Base-by-base conservation (phyloP, 2,888 invertebrate species). In the Baccha elongata region DNA sequence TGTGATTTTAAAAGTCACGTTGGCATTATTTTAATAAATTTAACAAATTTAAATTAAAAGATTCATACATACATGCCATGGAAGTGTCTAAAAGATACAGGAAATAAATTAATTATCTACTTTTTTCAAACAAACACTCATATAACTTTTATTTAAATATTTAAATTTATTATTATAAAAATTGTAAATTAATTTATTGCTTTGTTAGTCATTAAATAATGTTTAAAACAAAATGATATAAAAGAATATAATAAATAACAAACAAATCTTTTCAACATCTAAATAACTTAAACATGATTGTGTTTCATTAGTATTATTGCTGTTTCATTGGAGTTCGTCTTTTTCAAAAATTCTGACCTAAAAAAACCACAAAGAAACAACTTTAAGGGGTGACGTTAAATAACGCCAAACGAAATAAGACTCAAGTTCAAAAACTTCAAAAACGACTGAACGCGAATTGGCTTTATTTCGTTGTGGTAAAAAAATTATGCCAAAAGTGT, bases 181-280 rank as follows among this genome's bases (percentile, higher is more conserved):
- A 71, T 71, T 62, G 76, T 72, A 72, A 62, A 72, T 83, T 76
- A 29, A 76, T 76, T 76, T 72, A 64, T 64, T 76, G 76, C 83
- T 83, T 83, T 71, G 76, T 83, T 83, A 83, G 72, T 67, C 42
- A 76, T 83, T 83, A 72, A 76, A 83, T 83, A n/a, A 76, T 83
- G 67, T 83, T 76, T 67, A 67, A 81, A 60, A 62, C 15, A 40
- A 60, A 48, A 76, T 52, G 17, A 72, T 71, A 71, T 80, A 50
- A 81, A 81, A 75, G 65, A 75, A 69, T 67, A 65, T 67, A 75
- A 83, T 55, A 67, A 83, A 67, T 64, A 76, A 76, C 42, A 76
- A 76, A 75, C 53, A 55, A 74, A 75, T 60, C 65, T 76, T 83
- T 83, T 83, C 67, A 83, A 83, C 67, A 83, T 83, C 75, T 72